A percentile compares a stretch with the other conserved stretches of the same genome.
Evolutionary conservation across 2,113 vertebrate species (phyloP).

Genomic region (western clawed frog (Xenopus tropicalis)): DNA sequence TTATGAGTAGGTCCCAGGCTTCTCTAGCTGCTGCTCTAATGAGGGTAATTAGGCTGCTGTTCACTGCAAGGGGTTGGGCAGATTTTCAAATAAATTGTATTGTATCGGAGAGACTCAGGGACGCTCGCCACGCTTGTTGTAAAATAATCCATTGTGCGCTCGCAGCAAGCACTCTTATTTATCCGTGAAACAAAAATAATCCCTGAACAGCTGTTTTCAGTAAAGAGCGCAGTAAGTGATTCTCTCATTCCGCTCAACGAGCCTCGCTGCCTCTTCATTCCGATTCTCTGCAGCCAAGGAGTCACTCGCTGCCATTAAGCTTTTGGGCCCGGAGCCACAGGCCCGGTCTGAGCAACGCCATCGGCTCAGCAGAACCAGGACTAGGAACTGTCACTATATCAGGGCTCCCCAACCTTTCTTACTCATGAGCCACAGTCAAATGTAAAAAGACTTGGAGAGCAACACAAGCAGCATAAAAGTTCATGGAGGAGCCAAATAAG

Average conservation of each 20-base stretch:
- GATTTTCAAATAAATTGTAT: not conserved
- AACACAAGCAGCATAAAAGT: no score
- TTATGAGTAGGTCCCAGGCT: no score
- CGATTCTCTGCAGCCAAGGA: not conserved
- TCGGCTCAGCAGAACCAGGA: not conserved
- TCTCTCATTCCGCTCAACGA: slow-evolving; percentile 2
- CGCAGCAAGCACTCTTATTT: not conserved
- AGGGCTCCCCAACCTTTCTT: no score
- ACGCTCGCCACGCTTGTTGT: not conserved
- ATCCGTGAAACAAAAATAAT: slow-evolving; percentile 16
- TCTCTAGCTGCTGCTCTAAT: no score
- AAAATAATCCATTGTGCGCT: slow-evolving; percentile 13
- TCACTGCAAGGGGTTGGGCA: not conserved
- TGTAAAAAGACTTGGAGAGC: no score
- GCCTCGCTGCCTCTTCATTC: not conserved
- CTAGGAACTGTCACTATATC: not conserved
- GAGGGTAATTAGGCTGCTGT: no score
- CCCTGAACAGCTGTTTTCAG: slow-evolving; percentile 28
- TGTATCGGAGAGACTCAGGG: not conserved
- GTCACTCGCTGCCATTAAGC: not conserved
- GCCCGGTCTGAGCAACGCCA: not conserved
- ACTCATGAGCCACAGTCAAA: no score
- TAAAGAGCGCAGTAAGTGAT: slow-evolving; percentile 13
- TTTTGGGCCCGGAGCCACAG: no score
- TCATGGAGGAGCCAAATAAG: no score